Base-by-base conservation (phyloP, 2,888 invertebrate species). In the Diabrotica balteata region DNA sequence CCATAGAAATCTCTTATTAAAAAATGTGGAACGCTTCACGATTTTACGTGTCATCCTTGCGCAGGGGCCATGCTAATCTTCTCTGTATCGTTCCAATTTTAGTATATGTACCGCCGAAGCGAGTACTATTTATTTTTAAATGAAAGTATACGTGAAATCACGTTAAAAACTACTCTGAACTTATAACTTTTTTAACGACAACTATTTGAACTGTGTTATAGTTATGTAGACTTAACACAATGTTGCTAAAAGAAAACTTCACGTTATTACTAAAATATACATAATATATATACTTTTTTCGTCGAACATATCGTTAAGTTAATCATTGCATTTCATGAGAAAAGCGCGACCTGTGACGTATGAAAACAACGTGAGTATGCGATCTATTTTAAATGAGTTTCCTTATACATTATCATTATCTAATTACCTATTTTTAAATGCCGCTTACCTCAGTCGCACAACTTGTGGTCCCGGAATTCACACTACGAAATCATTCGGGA, bases 1-100 rank as follows among this genome's bases (percentile, higher is more conserved):
- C n/a, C n/a, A n/a, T n/a, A n/a, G n/a, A n/a, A n/a, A n/a, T n/a
- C n/a, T n/a, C n/a, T n/a, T n/a, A n/a, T n/a, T n/a, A n/a, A 88
- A 89, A 87, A 89, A 89, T 90, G 89, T 90, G 90, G 90, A 90
- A 92, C 91, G 91, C 91, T 92, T 92, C 91, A 92, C 92, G 92
- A 93, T 92, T 93, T 93, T 93, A 92, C 92, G 92, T 92, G 92
- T 93, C 92, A 93, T 93, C 91, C 92, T 93, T 93, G 92, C 91
- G 91, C 91, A 93, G 92, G 91, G 91, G 91, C 91, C 91, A 92
- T 92, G 92, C 92, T 93, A 92, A 92, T 93, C 92, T 93, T 92
- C 92, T 93, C 92, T 92, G 92, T 93, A 92, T 92, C 91, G 91
- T 92, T 92, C 91, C 91, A 92, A 92, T 92, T 92, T 92, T 92